Conservation (phyloP, 1,140 invertebrate genomes). For the Heliothis virescens region DNA sequence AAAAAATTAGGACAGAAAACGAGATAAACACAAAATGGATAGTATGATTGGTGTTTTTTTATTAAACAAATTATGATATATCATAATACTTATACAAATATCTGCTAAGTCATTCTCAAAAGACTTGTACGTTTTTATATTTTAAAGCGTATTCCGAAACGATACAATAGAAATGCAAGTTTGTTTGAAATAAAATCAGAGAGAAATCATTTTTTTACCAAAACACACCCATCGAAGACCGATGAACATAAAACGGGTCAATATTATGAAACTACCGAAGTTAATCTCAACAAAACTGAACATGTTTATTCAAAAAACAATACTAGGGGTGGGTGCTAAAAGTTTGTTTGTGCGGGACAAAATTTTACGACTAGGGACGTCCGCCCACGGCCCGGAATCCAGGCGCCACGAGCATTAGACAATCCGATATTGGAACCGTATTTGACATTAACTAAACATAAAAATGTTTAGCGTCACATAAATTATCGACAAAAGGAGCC, state of each 20-base stretch:
- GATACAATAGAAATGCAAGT: neutral
- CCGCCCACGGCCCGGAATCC: conserved; percentile 68
- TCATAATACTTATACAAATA: neutral
- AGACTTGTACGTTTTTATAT: neutral
- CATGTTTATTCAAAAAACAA: conserved; percentile 80
- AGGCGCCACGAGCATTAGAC: conserved; percentile 83
- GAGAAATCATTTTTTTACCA: neutral
- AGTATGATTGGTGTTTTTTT: no score
- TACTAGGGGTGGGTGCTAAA: conserved; percentile 71
- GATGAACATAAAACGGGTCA: conserved; percentile 56
- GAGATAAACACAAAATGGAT: no score
- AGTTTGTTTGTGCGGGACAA: conserved; percentile 77
- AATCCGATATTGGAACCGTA: conserved; percentile 79
- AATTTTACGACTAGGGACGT: conserved; percentile 74
- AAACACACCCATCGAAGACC: neutral
- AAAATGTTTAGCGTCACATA: conserved; percentile 84
- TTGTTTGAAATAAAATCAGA: neutral
- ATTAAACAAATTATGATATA: no score
- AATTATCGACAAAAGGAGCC: conserved; percentile 81
- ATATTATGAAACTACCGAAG: conserved; percentile 72
- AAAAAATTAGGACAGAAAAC: no score
- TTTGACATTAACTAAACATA: conserved; percentile 82
- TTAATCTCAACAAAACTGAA: conserved; percentile 70
- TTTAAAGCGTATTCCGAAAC: neutral
- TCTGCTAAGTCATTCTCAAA: neutral